phyloP scores from a whole-genome alignment of 2,113 vertebrate genomes.

The Festucalex cinctus region DNA sequence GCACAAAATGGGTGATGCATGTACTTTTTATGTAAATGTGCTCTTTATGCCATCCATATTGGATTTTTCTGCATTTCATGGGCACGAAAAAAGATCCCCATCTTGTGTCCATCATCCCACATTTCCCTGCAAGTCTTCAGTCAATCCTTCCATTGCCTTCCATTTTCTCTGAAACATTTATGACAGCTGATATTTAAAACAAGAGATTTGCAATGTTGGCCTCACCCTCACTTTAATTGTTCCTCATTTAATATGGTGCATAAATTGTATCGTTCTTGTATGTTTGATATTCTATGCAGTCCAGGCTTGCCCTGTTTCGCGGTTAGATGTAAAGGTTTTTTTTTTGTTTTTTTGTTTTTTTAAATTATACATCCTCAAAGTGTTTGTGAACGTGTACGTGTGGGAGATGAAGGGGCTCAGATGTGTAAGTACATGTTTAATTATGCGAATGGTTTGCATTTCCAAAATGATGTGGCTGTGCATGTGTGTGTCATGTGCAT shows the following conservation, averaged over 20 bases:
- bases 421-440: constrained; percentile 53
- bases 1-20: not conserved
- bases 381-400: constrained; percentile 2
- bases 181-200: constrained; percentile 70
- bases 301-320: not conserved
- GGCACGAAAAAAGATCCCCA: constrained; percentile 1
- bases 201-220: constrained; percentile 41
- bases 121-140: constrained; percentile 24
- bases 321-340: not conserved
- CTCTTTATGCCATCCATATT: constrained; percentile 1
- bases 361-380: not conserved
- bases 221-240: not conserved
- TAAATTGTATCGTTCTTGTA: not conserved
- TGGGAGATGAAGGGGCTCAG: constrained; percentile 33
- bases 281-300: not conserved
- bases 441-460: constrained; percentile 59
- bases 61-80: not conserved
- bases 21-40: not conserved
- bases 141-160: constrained; percentile 31
- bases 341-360: not conserved
- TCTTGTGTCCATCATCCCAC: constrained; percentile 4
- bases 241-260: not conserved
- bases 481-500: constrained; percentile 20
- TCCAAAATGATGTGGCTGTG: constrained; percentile 28
- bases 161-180: constrained; percentile 66